Base-by-base conservation (phyloP, 2,888 invertebrate species). In the Eupelmus urozonus region DNA sequence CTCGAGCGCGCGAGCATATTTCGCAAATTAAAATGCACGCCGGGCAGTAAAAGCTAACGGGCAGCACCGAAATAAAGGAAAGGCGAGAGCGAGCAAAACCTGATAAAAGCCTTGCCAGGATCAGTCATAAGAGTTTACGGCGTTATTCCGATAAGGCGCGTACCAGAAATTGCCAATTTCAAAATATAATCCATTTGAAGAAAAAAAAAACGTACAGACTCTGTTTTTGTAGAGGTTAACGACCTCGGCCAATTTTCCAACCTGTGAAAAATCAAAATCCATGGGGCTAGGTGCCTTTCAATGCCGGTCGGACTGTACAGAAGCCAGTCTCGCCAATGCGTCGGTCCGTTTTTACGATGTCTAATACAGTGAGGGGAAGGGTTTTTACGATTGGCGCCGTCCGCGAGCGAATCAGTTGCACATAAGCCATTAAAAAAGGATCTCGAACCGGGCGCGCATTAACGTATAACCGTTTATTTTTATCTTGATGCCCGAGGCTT, bases 321-420 rank as follows among this genome's bases (percentile, higher is more conserved):
- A 34, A 34, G 34, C 9, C 5, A 34, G 34, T 34, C 23, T 20
- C 42, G 9, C 5, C 53, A 23, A 16, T 62, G 40, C 63, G 27
- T 16, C 7, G 63, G 13, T 3, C 45, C 9, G 25, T 74, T 84
- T 85, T 85, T 85, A 85, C 84, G 83, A 82, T 69, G 80, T 75
- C 79, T 82, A 80, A 81, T 82, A 82, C 80, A 81, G 82, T 81
- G 80, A 0, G 49, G 16, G 1, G 23, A 11, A 29, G 29, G 81
- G n/a, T n/a, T 84, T 85, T 85, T 85, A 85, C 82, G 85, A 83
- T 84, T 83, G 80, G 27, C 62, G 72, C 11, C 57, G 75, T 79
- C 13, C 13, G 13, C 51, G 73, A 57, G 69, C 49, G 71, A 81
- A 84, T 83, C 84, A 82, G 81, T 81, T 83, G 81, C 81, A 40